A percentile compares a stretch with the other conserved stretches of the same genome.
These are phyloP conservation scores for Trigoniulus corallinus DNA, from an alignment of 1,140 invertebrate genomes.

Conservation along the genomic window DNA sequence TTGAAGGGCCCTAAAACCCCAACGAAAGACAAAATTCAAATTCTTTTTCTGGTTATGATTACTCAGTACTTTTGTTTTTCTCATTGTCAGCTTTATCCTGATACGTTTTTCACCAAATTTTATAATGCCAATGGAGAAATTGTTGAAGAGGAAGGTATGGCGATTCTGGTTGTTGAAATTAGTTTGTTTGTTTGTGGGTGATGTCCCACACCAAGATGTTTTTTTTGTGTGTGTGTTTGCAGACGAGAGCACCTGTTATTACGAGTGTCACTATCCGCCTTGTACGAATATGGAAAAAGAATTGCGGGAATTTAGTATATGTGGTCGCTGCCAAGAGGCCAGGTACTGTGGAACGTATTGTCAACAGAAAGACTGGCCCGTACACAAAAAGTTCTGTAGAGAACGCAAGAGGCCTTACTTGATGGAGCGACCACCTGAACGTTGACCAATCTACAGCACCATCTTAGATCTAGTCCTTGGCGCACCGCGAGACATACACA, in stretches of 20 bases:
- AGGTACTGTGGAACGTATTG: constrained; percentile 34
- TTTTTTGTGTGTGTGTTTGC: background rate
- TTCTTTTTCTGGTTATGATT: no score
- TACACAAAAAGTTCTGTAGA: constrained; percentile 31
- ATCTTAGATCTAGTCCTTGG: no score
- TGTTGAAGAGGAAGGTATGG: constrained; percentile 23
- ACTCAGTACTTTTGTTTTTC: constrained; percentile 6
- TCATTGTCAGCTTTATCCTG: constrained; percentile 23
- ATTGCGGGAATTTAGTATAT: constrained; percentile 37
- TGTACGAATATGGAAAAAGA: constrained; percentile 37
- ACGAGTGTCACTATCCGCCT: constrained; percentile 38
- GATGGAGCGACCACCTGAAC: constrained; percentile 21
- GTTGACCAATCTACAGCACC: constrained; percentile 15
- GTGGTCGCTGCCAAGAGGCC: constrained; percentile 35
- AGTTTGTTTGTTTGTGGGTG: background rate
- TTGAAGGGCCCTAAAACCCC: no score
- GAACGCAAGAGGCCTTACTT: constrained; percentile 22
- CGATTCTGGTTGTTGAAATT: background rate
- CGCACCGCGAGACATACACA: no score
- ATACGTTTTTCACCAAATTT: constrained; percentile 22
- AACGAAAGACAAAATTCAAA: no score
- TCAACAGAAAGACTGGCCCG: constrained; percentile 34
- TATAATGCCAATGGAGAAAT: constrained; percentile 31
- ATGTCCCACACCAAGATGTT: background rate
- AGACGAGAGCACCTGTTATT: constrained; percentile 29